Base-by-base conservation (phyloP, 2,888 invertebrate genomes). In the Pimpla rufipes region DNA sequence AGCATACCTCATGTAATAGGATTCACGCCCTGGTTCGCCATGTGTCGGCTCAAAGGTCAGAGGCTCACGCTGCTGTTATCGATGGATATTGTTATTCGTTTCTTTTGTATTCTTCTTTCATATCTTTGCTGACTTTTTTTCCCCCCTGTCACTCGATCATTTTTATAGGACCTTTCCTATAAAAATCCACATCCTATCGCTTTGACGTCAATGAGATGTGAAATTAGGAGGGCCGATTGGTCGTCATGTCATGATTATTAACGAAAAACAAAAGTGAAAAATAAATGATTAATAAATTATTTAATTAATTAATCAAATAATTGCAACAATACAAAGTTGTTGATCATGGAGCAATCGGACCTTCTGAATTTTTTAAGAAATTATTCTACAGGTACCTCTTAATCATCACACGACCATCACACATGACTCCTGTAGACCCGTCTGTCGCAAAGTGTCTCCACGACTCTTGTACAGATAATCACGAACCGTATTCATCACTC, bases 11-110 rank as follows among this genome's bases (percentile, higher is more conserved):
- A 91, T 88, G 93, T 94, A 89, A 94, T 94, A 90, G 94, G 94
- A 91, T 94, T 94, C 91, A 94, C 94, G 71, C 94, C 94, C 87
- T 94, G 94, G 94, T 93, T 94, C 92, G 93, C 94, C 86, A 93
- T 94, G 93, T 94, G 93, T 91, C 94, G 92, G 85, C 92, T 91
- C 87, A 94, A 94, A 94, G 94, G 94, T 94, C 93, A 94, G 94
- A 90, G 55, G 77, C 67, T 82, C 79, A 80, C 73, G 73, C 77
- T 80, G 50, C 59, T 71, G 47, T 77, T 79, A 70, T 80, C 59
- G 18, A 73, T 64, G 47, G 62, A 82, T n/a, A n/a, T 79, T 85
- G 57, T 64, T 74, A 70, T 64, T 42, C 29, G 29, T 64, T 42
- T 35, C 13, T 35, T 18, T 52, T 29, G 64, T 42, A 62, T 52